Evolutionary conservation across 2,797 vertebrate species (phyloP), one percentile per base, ranked within the genome.

Genomic region (Sebastes steindachneri): DNA sequence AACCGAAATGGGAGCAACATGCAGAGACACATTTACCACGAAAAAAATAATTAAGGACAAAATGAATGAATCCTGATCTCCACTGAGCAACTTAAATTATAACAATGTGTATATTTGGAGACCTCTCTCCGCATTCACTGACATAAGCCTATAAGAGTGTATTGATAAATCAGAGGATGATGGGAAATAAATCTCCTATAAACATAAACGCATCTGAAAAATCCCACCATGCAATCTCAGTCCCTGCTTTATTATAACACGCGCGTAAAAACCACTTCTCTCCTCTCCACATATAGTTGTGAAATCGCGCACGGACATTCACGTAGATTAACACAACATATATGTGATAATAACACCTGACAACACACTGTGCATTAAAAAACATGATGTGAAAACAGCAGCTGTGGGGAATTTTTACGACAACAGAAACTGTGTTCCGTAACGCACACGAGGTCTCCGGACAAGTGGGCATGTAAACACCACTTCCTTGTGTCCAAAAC

Each of bases 381-480:
- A 15, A 45, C 14, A 2, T 11, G 2, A 9, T 7, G 51, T 62
- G 72, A 48, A 55, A 45, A 67, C n/a, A 14, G 26, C 57, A 71
- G 65, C 29, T 26, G 55, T 0, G 71, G 9, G 29, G 31, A 54
- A 75, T 73, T 1, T 73, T 1, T 35, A 69, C 64, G 68, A 48
- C 51, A 65, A 65, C 76, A 58, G 9, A 63, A 84, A 67, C 45
- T 67, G 4, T 25, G 26, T 64, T 73, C 55, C 72, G 45, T 19
- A n/a, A 67, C 84, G 80, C 88, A 81, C 92, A 92, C 89, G 87
- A 89, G 89, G 85, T 91, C 83, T 71, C 29, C 64, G 83, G 77
- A 71, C 80, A 72, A 89, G 84, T 77, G 82, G 58, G 41, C 10
- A 59, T 84, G 90, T 89, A 86, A 90, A 89, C 92, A 87, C 57